Evolutionary conservation across 2,797 vertebrate genomes (phyloP), one percentile per base, ranked within the genome.

Genomic region (Euthynnus affinis): DNA sequence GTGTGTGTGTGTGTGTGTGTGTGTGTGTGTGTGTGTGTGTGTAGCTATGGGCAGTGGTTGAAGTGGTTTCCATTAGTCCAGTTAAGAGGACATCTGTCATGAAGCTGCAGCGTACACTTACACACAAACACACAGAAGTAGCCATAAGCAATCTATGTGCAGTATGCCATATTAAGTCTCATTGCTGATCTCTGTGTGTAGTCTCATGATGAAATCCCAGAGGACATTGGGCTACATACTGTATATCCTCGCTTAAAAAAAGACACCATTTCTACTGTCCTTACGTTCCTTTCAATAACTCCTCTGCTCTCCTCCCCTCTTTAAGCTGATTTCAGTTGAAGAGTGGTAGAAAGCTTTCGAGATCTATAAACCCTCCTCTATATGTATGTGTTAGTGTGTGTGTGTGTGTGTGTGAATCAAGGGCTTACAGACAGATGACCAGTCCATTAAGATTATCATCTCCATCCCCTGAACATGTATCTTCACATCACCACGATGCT

Each of bases 381-480:
- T 55, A 17, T n/a, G n/a, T 55, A 34, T 72, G 51, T 22, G 20
- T 60, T 29, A 29, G 20, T 52, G 52, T 75, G 56, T 29, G n/a
- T 71, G 20, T 29, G n/a, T 71, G 20, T 66, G 63, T 58, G 64
- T 44, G 63, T 7, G 85, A 85, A 87, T 89, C 81, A 65, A 65
- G 65, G 62, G 88, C 85, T 93, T 90, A 94, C 81, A 88, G 84
- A 85, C 82, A 81, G 92, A 92, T 91, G 89, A 87, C 87, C 89
- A 58, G 84, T 93, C 92, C 92, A 94, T 93, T 93, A 94, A 93
- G 93, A 94, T 93, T 93, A 93, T 88, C 88, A 88, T 91, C 89
- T 90, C 90, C 83, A 76, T 88, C 87, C 83, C 74, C 4, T 20
- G 22, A 78, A 57, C 81, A 76, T 73, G 69, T 90, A 89, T 89